Base-by-base conservation (phyloP, 2,797 vertebrate species). In the Macroramphosus scolopax region DNA sequence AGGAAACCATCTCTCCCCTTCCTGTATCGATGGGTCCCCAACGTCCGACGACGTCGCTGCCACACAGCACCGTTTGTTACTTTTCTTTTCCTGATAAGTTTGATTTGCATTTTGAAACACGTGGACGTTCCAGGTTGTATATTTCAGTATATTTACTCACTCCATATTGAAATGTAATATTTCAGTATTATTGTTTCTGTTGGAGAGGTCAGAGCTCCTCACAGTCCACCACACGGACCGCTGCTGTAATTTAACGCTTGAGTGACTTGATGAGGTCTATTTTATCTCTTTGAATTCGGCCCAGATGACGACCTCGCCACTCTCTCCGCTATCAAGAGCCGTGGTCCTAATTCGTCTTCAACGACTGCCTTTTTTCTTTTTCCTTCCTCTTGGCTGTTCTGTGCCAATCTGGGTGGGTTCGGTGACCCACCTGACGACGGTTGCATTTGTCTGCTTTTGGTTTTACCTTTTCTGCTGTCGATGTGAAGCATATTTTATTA, bases 231-330 rank as follows among this genome's bases (percentile, higher is more conserved):
- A 28, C 41, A 22, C 20, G 62, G 58, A 57, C 59, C 45, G 36
- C 72, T 75, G 71, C 72, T 84, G 81, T 82, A 69, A 68, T 75
- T 76, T 68, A 57, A 32, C 44, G 77, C 75, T 80, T 83, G 59
- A 57, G 51, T 58, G 55, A n/a, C n/a, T n/a, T n/a, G 49, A 63
- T 52, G 36, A 69, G 52, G 57, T 60, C 35, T n/a, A 20, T 17
- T 40, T 9, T 37, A 15, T 44, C 35, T 26, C 25, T 26, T 26
- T 26, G 8, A 26, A 26, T 26, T 26, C n/a, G n/a, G n/a, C n/a
- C n/a, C 25, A 26, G 25, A 6, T 10, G 25, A 26, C 2, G 8
- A 10, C 8, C 2, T 7, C 8, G 32, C 51, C 15, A 20, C 28
- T 47, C 4, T 55, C 9, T 46, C 2, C 25, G 35, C 17, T 12